These are phyloP conservation scores for Agrilus planipennis DNA, from an alignment of 1,140 invertebrate genomes.

Conservation along the genomic window DNA sequence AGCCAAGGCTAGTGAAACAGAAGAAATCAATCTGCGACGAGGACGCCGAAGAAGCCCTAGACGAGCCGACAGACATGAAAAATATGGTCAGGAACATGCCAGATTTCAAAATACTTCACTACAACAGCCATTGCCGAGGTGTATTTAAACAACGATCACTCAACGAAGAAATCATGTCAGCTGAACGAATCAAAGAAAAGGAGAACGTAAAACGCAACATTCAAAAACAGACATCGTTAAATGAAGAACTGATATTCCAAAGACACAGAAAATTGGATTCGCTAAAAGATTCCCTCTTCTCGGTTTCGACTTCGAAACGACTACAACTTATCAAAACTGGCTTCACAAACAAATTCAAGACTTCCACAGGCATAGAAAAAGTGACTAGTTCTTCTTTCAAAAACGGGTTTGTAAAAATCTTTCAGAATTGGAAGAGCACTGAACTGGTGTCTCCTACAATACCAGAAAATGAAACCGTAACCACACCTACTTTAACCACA, in stretches of 20 bases:
- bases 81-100: conserved; percentile 45
- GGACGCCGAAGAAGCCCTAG: conserved; percentile 48
- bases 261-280: conserved; percentile 54
- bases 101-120: conserved; percentile 38
- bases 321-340: conserved; percentile 77
- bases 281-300: conserved; percentile 60
- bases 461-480: conserved; percentile 20
- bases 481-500: conserved; percentile 7
- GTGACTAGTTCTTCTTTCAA: conserved; percentile 50
- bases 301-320: conserved; percentile 58
- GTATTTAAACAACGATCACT: conserved; percentile 78
- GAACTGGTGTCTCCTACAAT: conserved; percentile 25
- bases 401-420: conserved; percentile 30
- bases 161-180: conserved; percentile 80
- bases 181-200: conserved; percentile 69
- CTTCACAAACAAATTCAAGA: conserved; percentile 56
- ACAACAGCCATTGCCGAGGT: conserved; percentile 36
- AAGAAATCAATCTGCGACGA: conserved; percentile 65
- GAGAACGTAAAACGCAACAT: conserved; percentile 74
- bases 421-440: conserved; percentile 31
- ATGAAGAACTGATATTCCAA: conserved; percentile 73
- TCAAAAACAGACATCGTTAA: conserved; percentile 77
- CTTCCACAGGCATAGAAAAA: conserved; percentile 67
- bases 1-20: conserved; percentile 64
- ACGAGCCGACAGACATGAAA: conserved; percentile 53